Conservation (phyloP, 2,797 vertebrate genomes). For the Hippoglossus hippoglossus region DNA sequence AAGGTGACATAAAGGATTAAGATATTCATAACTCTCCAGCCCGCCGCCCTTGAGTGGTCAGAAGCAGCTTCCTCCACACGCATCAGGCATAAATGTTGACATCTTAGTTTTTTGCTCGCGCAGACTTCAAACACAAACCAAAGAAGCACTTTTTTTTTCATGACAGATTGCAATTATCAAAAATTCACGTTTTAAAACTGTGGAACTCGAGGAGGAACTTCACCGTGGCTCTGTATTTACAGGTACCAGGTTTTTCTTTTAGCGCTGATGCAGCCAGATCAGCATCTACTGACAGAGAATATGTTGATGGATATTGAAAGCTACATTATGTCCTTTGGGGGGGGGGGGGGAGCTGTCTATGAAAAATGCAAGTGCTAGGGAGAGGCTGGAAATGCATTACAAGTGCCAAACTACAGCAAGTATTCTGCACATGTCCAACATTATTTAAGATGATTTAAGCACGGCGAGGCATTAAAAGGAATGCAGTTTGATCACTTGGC, state of each 20-base stretch:
- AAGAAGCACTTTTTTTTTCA: background rate
- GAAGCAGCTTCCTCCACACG: background rate
- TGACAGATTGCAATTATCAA: background rate
- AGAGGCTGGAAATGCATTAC: conserved; percentile 40
- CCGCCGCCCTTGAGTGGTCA: too few species aligned
- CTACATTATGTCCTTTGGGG: conserved; percentile 39
- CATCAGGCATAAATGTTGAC: background rate
- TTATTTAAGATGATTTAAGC: conserved; percentile 61
- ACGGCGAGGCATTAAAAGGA: conserved; percentile 32
- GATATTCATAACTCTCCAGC: too few species aligned
- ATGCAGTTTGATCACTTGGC: conserved; percentile 50
- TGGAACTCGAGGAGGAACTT: background rate
- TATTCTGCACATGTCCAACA: conserved; percentile 39
- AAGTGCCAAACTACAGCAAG: conserved; percentile 30
- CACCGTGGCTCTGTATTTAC: background rate
- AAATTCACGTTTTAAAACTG: background rate
- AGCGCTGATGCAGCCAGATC: conserved; percentile 25
- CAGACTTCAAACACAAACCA: background rate
- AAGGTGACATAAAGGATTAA: too few species aligned
- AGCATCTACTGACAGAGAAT: conserved; percentile 33
- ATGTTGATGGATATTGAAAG: conserved; percentile 51
- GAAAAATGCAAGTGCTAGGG: conserved; percentile 50
- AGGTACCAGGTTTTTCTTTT: background rate
- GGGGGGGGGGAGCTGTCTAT: conserved; percentile 24
- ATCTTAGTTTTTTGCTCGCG: too few species aligned